phyloP scores from a whole-genome alignment of 2,888 invertebrate genomes.

The Rambutsinella grinnellia region DNA sequence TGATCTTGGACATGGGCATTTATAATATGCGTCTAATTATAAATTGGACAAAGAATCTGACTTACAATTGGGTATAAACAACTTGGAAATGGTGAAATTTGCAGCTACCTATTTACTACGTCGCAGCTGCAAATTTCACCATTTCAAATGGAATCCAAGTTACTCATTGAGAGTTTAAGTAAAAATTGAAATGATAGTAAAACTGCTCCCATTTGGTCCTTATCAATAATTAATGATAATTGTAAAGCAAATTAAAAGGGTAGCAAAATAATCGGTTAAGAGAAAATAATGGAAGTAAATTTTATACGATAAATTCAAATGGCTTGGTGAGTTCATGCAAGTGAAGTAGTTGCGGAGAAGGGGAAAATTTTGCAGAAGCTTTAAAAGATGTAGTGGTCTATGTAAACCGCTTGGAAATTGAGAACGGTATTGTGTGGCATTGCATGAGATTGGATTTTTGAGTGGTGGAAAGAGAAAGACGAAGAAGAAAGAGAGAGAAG shows the following conservation, averaged over 20 bases:
- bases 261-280: too few species aligned
- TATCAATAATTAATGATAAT: constrained; percentile 59
- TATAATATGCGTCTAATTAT: too few species aligned
- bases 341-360: background rate
- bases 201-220: too few species aligned
- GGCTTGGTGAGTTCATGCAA: too few species aligned
- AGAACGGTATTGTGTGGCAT: background rate
- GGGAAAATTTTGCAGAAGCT: background rate
- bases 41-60: background rate
- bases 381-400: background rate
- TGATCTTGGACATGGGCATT: background rate
- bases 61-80: background rate
- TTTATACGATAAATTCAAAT: too few species aligned
- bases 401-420: too few species aligned
- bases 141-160: background rate
- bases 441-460: constrained; percentile 11
- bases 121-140: background rate
- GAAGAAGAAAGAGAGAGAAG: constrained; percentile 13
- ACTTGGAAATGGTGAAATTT: background rate
- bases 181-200: too few species aligned
- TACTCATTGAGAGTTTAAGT: too few species aligned
- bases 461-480: constrained; percentile 2
- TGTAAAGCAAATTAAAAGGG: constrained; percentile 11
- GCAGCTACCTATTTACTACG: background rate
- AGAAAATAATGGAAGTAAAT: too few species aligned